Conservation (phyloP, 53 echinoderm and acorn worm genomes). For the Paelopatides confundens region DNA sequence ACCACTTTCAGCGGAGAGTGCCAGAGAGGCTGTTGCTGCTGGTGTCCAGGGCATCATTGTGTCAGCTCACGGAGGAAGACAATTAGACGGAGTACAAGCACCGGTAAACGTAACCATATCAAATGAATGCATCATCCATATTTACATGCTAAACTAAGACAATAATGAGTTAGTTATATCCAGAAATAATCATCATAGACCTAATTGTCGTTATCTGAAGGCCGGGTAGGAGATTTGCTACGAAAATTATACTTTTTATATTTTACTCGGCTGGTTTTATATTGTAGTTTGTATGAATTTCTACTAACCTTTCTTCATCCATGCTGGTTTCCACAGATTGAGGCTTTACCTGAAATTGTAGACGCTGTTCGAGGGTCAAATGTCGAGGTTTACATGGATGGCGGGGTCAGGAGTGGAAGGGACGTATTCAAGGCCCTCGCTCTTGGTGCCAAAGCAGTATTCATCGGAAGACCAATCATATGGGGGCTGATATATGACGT, state of each 20-base stretch:
- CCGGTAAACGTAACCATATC: constrained; percentile 20
- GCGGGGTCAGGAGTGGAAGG: constrained; percentile 12
- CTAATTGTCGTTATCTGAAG: too few relatives aligned
- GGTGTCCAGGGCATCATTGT: constrained; percentile 55
- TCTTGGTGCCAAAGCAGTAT: constrained; percentile 30
- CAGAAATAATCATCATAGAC: too few relatives aligned
- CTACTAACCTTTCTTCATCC: too few relatives aligned
- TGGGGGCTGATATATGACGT: constrained; percentile 13
- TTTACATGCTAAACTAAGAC: too few relatives aligned
- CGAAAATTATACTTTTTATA: too few relatives aligned
- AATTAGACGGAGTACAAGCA: constrained; percentile 43
- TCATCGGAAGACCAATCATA: constrained; percentile 16
- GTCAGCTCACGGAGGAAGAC: constrained; percentile 59
- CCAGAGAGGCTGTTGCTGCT: constrained; percentile 36
- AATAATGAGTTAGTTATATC: too few relatives aligned
- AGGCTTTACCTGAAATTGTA: not conserved
- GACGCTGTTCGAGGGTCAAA: constrained; percentile 33
- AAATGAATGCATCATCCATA: too few relatives aligned
- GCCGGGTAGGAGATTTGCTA: too few relatives aligned
- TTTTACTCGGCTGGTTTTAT: too few relatives aligned
- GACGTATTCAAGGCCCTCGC: constrained; percentile 17
- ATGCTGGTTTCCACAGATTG: too few relatives aligned
- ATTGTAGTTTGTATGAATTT: too few relatives aligned
- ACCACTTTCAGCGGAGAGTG: constrained; percentile 20
- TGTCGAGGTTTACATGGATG: constrained; percentile 31